Conservation (phyloP, 2,888 invertebrate species). For the Parelbella ahira region DNA sequence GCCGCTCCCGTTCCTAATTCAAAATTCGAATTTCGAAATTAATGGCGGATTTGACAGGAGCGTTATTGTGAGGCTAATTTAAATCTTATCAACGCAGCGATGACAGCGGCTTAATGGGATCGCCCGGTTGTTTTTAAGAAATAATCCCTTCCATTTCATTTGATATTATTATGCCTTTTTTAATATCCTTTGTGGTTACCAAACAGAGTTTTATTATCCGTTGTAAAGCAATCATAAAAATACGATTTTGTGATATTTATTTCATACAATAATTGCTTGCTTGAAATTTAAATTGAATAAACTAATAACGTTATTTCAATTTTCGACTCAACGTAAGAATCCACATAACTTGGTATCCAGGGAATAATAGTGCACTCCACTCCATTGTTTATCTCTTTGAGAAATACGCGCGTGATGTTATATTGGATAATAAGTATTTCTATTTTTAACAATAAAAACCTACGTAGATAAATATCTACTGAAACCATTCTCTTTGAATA, state of each 20-base stretch:
- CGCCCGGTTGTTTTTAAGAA: slow-evolving; percentile 64
- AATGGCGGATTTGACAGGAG: slow-evolving; percentile 80
- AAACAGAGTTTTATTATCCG: slow-evolving; percentile 20
- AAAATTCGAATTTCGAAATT: slow-evolving; percentile 66
- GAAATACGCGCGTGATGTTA: too few species aligned
- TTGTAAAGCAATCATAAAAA: slow-evolving; percentile 1
- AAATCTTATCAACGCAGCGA: slow-evolving; percentile 77
- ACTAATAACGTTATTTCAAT: too few species aligned
- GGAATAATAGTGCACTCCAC: too few species aligned
- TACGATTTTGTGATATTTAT: neutral
- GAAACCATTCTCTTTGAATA: too few species aligned
- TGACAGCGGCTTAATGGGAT: slow-evolving; percentile 78
- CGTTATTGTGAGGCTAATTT: slow-evolving; percentile 78
- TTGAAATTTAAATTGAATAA: too few species aligned
- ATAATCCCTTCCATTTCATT: slow-evolving; percentile 59
- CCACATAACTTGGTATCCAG: too few species aligned
- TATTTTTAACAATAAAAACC: too few species aligned
- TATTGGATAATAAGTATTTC: too few species aligned
- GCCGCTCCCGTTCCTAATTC: slow-evolving; percentile 75
- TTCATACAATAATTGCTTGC: too few species aligned
- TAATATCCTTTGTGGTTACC: slow-evolving; percentile 31
- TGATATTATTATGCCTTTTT: slow-evolving; percentile 38
- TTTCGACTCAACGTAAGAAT: too few species aligned
- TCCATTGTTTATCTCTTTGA: too few species aligned
- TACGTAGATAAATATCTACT: too few species aligned